Conservation (phyloP, 2,113 vertebrate species). For the Helogale parvula region DNA sequence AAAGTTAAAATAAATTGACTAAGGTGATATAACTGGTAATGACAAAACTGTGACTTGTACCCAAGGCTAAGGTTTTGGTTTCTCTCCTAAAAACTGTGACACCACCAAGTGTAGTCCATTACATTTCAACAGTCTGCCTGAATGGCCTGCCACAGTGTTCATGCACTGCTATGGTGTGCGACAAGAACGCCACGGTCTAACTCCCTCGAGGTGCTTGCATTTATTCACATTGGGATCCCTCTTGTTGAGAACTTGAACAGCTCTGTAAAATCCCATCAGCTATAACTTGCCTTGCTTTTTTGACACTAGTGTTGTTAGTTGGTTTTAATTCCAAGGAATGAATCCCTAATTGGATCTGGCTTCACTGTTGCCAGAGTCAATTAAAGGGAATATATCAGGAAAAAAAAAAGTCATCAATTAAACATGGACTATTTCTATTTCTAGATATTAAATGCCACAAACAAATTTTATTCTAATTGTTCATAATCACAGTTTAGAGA, state of each 20-base stretch:
- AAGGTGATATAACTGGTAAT: background rate
- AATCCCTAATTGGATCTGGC: slow-evolving; percentile 52
- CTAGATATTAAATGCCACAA: slow-evolving; percentile 13
- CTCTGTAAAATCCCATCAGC: background rate
- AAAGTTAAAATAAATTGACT: background rate
- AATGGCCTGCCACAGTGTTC: background rate
- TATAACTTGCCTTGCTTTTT: slow-evolving; percentile 40
- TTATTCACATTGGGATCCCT: background rate
- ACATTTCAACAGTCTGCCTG: background rate
- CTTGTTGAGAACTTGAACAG: background rate
- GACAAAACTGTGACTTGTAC: background rate
- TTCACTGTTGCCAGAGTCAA: slow-evolving; percentile 52
- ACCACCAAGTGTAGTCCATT: background rate
- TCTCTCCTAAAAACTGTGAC: background rate
- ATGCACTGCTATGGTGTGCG: background rate
- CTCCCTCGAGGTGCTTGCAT: background rate
- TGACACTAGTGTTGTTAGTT: background rate
- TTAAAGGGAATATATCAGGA: slow-evolving; percentile 51
- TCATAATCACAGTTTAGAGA: slow-evolving; percentile 58
- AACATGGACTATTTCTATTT: slow-evolving; percentile 43
- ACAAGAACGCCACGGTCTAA: background rate
- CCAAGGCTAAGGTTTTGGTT: background rate
- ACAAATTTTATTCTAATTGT: slow-evolving; percentile 57
- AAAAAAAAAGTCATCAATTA: slow-evolving; percentile 46
- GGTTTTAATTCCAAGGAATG: slow-evolving; percentile 52